Evolutionary conservation across 2,888 invertebrate genomes (phyloP).

Genomic region (Tigriopus californicus): DNA sequence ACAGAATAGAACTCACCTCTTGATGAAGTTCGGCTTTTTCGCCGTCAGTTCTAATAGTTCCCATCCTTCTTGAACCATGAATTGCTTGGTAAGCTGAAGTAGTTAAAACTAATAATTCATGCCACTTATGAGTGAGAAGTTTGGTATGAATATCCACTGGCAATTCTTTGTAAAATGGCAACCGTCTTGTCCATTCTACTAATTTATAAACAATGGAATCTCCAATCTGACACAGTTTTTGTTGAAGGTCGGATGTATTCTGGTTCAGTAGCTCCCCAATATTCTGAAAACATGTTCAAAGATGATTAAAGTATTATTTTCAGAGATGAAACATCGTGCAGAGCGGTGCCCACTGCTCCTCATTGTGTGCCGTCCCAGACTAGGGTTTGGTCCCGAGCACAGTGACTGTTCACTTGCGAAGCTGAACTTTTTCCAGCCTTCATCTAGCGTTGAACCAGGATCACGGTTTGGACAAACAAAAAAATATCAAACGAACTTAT

Average conservation of each 20-base stretch:
- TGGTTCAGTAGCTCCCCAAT: slow-evolving; percentile 75
- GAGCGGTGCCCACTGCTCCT: too few species aligned
- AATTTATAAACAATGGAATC: slow-evolving; percentile 95
- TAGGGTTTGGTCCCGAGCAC: too few species aligned
- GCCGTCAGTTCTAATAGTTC: slow-evolving; percentile 25
- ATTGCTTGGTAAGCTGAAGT: slow-evolving; percentile 86
- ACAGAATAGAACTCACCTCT: too few species aligned
- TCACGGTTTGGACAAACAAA: too few species aligned
- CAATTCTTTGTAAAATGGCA: slow-evolving; percentile 90
- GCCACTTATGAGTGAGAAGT: slow-evolving; percentile 93
- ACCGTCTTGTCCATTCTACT: slow-evolving; percentile 94
- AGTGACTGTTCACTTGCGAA: too few species aligned
- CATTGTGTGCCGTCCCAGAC: too few species aligned
- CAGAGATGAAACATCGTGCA: background rate
- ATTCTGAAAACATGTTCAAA: slow-evolving; percentile 40
- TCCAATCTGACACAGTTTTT: slow-evolving; percentile 82
- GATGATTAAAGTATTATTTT: background rate
- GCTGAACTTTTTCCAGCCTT: too few species aligned
- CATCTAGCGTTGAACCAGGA: too few species aligned
- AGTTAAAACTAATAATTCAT: slow-evolving; percentile 78
- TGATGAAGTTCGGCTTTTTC: slow-evolving; percentile 61
- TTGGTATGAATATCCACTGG: slow-evolving; percentile 86
- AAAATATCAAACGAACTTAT: too few species aligned
- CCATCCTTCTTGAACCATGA: slow-evolving; percentile 37
- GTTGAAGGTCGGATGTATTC: slow-evolving; percentile 63